Conservation (phyloP, 2,888 invertebrate species). For the Callimorpha dominula region DNA sequence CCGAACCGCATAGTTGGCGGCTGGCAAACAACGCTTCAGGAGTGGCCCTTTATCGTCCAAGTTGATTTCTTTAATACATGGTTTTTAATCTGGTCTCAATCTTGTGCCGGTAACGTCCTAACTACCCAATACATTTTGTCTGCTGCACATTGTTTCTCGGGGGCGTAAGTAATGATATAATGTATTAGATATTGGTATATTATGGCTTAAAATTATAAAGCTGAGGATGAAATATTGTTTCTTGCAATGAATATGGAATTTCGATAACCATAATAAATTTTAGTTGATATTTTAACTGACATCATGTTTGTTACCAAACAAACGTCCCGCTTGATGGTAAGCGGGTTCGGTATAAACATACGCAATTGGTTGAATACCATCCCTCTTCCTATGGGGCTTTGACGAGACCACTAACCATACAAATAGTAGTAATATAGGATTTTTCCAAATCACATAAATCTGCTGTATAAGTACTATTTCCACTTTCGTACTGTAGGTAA, state of each 20-base stretch:
- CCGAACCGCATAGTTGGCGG: slow-evolving; percentile 54
- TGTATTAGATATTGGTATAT: too few species aligned
- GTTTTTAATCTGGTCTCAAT: slow-evolving; percentile 50
- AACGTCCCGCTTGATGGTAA: too few species aligned
- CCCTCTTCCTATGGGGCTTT: too few species aligned
- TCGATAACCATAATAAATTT: too few species aligned
- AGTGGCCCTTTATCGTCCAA: slow-evolving; percentile 58
- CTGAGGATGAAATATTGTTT: background rate
- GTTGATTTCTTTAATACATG: slow-evolving; percentile 46
- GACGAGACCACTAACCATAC: too few species aligned
- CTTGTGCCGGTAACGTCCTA: slow-evolving; percentile 56
- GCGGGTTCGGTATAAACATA: too few species aligned
- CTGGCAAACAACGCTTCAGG: slow-evolving; percentile 51
- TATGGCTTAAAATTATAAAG: background rate
- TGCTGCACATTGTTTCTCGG: slow-evolving; percentile 57
- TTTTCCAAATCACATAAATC: too few species aligned
- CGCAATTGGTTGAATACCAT: too few species aligned
- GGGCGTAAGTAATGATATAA: slow-evolving; percentile 38
- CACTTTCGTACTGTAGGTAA: too few species aligned
- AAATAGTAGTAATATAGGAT: too few species aligned
- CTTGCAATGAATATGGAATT: background rate
- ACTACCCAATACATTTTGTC: slow-evolving; percentile 37
- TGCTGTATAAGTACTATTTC: too few species aligned
- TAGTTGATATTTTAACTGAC: background rate
- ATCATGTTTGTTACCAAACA: too few species aligned